Base-by-base conservation (phyloP, 2,888 invertebrate genomes). In the Auanema sp. region DNA sequence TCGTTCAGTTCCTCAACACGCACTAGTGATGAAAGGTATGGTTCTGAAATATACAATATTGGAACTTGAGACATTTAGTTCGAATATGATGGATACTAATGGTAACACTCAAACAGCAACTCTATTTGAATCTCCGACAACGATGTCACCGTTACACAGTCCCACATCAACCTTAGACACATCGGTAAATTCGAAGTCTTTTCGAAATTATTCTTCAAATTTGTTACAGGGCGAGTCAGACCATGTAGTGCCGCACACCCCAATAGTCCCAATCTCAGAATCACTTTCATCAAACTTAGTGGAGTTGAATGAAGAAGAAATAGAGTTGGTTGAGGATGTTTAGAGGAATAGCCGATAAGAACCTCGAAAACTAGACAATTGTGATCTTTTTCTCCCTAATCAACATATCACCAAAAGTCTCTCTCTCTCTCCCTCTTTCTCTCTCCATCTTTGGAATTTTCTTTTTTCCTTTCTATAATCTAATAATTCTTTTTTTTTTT, bases 1-100 rank as follows among this genome's bases (percentile, higher is more conserved):
- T 65, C 69, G 11, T 72, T 68, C 50, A 70, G 69, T n/a, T 60
- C 68, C 21, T 66, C 66, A 49, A 70, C 72, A n/a, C 64, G 69
- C 33, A 65, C 66, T 44, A 69, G 66, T 44, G 63, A 63, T 5
- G 73, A 73, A 14, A 71, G 70, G 58, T 62, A 44, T 5, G 6
- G 41, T 10, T 10, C 47, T 47, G 43, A 14, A 43, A 18, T 51
- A 12, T 11, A 14, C 11, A 14, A 12, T 10, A 11, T 21, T 18
- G 4, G 21, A 52, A 18, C 21, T n/a, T 18, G 18, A 5, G 18
- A 6, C 6, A 6, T 52, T 52, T 24, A 23, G 21, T 52, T 52
- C 52, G 11, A 52, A 52, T n/a, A 25, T 52, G 21, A 69, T 72
- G 68, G 72, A 72, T 23, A 68, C 72, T 4, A 72, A 72, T 57